phyloP scores from a whole-genome alignment of 2,888 invertebrate genomes.

The Periphyllus acericola region DNA sequence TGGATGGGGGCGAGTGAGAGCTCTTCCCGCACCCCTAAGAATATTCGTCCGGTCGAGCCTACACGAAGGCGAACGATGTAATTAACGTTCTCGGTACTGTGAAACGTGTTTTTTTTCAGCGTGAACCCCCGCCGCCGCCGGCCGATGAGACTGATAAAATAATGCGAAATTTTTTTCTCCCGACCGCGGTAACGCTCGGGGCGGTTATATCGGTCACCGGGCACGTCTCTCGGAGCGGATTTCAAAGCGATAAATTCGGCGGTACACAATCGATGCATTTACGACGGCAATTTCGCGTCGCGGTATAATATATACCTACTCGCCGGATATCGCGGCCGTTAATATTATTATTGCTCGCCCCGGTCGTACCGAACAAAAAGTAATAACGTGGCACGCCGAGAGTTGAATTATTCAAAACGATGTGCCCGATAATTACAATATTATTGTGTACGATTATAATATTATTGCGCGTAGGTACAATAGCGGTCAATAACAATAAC shows the following conservation, averaged over 20 bases:
- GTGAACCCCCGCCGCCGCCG: no score
- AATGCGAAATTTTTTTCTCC: not conserved
- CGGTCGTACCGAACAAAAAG: conserved; percentile 16
- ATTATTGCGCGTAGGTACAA: not conserved
- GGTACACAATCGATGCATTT: not conserved
- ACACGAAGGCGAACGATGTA: no score
- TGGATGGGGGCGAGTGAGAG: no score
- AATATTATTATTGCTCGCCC: conserved; percentile 9
- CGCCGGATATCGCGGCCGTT: not conserved
- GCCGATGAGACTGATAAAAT: not conserved
- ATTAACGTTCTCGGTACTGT: no score
- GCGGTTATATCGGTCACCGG: not conserved
- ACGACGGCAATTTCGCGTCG: conserved; percentile 5
- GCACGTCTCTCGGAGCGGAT: not conserved
- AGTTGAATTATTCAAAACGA: conserved; percentile 24
- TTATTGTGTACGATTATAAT: not conserved
- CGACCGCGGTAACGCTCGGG: no score
- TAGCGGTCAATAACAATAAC: not conserved
- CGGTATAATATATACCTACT: conserved; percentile 2
- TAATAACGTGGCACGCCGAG: not conserved
- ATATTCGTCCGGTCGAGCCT: no score
- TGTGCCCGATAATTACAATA: conserved; percentile 13
- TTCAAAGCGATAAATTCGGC: conserved; percentile 13
- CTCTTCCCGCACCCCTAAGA: no score
- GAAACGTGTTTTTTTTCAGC: no score